These are phyloP conservation scores for Clarias pachynema DNA, from an alignment of 2,797 vertebrate species.

Conservation along the genomic window DNA sequence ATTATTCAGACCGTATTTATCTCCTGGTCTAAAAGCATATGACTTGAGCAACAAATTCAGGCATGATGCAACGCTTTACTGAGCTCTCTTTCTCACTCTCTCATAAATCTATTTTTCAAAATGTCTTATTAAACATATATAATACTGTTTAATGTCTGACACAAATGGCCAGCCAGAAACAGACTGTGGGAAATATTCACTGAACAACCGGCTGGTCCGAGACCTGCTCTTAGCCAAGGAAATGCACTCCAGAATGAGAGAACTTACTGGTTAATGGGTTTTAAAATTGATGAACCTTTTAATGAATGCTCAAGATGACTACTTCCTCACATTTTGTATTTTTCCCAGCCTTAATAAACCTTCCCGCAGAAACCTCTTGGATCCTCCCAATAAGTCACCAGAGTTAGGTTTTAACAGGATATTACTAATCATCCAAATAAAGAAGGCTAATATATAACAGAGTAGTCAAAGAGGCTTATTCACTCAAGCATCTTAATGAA, in stretches of 20 bases:
- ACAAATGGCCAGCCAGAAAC: not conserved
- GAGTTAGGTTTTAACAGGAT: conserved; percentile 24
- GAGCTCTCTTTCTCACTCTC: not conserved
- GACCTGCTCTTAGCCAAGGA: not conserved
- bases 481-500: not conserved
- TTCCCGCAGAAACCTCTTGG: not conserved
- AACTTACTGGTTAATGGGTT: not conserved
- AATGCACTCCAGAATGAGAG: not conserved
- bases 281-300: not conserved
- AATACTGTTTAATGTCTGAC: not conserved
- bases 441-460: conserved; percentile 24
- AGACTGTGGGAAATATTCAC: not conserved
- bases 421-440: conserved; percentile 2
- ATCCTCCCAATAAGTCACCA: conserved; percentile 13
- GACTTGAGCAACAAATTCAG: not conserved
- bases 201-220: not conserved
- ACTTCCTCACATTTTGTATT: not conserved
- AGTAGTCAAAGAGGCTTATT: not conserved
- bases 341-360: conserved; percentile 12
- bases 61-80: not conserved
- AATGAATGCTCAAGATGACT: conserved; percentile 10
- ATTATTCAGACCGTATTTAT: conserved; percentile 38
- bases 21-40: conserved; percentile 3
- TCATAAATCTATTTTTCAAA: not conserved
- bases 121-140: conserved; percentile 11